Evolutionary conservation across 2,797 vertebrate species (phyloP).

Genomic region (Ataeniobius toweri): DNA sequence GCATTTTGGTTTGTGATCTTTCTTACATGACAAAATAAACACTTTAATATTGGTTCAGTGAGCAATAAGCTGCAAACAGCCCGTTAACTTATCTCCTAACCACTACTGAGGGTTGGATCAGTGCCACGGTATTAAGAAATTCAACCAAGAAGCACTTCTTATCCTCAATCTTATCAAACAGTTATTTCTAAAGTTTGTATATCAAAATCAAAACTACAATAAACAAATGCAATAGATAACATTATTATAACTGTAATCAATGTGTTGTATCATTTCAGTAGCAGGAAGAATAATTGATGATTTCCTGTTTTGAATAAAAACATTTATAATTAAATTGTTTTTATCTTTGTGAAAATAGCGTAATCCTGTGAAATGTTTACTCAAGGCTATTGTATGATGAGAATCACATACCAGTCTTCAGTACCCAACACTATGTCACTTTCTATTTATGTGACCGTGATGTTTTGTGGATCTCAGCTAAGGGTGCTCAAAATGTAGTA

Average conservation of each 20-base stretch:
- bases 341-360: neutral
- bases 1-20: neutral
- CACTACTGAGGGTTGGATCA: neutral
- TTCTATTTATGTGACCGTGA: neutral
- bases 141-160: neutral
- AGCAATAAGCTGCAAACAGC: neutral
- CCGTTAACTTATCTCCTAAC: neutral
- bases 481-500: neutral
- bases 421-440: neutral
- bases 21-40: neutral
- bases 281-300: neutral
- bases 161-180: too few relatives aligned
- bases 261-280: neutral
- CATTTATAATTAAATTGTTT: neutral
- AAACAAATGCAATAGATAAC: neutral
- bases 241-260: neutral
- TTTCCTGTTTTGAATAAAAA: neutral
- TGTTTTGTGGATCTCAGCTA: neutral
- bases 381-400: neutral
- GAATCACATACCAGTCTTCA: neutral
- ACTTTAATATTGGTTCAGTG: neutral
- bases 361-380: neutral
- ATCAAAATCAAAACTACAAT: neutral
- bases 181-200: neutral
- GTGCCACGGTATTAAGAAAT: neutral